Base-by-base conservation (phyloP, 2,113 vertebrate genomes). In the Indicator indicator region DNA sequence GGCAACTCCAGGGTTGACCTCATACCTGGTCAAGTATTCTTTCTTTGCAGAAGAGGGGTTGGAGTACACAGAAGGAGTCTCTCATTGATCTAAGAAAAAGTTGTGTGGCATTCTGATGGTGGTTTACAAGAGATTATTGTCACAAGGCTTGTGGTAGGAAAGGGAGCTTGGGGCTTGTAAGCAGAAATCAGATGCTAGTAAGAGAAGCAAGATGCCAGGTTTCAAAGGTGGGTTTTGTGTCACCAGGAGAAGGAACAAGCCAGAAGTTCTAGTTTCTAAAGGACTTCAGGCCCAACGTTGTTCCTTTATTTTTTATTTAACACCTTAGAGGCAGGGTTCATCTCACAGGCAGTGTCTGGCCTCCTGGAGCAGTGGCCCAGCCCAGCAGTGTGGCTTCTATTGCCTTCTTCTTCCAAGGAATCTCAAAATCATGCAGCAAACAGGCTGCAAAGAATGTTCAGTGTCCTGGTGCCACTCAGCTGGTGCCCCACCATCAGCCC, bases 321-420 rank as follows among this genome's bases (percentile, higher is more conserved):
- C 33, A 33, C 20, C 27, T 32, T 20, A 3, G 46, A 67, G 17
- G 12, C 65, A 30, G 46, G 27, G 28, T 32, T 38, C 32, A 10
- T n/a, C 48, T 70, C 48, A 4, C 4, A 6, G 55, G 40, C 16
- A 27, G 33, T 2, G 1, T 6, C 6, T 8, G 5, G 38, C 26
- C 58, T 4, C 1, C 9, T 4, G 13, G 33, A 16, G 13, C 59
- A 33, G 2, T 1, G 5, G 54, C 24, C 63, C 71, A 1, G 5
- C 6, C 5, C 79, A 88, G 59, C 63, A 60, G 8, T 3, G 19
- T 36, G 17, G 55, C 36, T 62, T 59, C 55, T 28, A 2, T 30
- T n/a, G 26, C 38, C 15, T 73, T 33, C 59, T 21, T 86, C 44
- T 79, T 50, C 28, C 32, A 62, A 56, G 63, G 14, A 71, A 54